Base-by-base conservation (phyloP, 2,888 invertebrate species). In the Cheilosia vernalis region DNA sequence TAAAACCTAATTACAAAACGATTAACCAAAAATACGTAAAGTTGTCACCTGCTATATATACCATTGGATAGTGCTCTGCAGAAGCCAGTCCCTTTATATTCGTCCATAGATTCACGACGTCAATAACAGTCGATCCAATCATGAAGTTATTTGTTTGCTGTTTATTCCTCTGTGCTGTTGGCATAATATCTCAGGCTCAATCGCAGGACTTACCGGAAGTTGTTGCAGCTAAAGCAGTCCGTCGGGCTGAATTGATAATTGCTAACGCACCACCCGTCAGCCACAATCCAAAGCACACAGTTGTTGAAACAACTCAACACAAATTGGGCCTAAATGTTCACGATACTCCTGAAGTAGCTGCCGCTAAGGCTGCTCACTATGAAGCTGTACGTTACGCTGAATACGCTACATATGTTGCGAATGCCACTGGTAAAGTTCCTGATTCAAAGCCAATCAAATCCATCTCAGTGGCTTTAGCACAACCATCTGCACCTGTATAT, bases 161-260 rank as follows among this genome's bases (percentile, higher is more conserved):
- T 17, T 67, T 85, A 15, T 42, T 64, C 1, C 10, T 80, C 2
- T 76, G 72, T n/a, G 51, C 66, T 21, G 1, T 56, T 27, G 61
- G 60, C 19, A 6, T 9, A 30, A 30, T 80, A 1, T 40, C 66
- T 2, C 88, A 88, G 33, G 89, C 89, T 73, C 92, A 91, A 24
- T 92, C 93, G 1, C 90, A 91, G 87, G 93, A 93, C 72, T 92
- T 93, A 7, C 91, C 91, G 30, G 93, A 93, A 88, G 91, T 91
- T 24, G 89, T 89, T 27, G 87, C 90, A 88, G 92, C 92, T 5
- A 90, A 89, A 51, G 92, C 92, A 0, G 87, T 91, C 37, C 89
- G 90, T 4, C 90, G 90, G 63, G 92, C 91, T 0, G 89, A 90
- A 42, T 49, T 88, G n/a, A 87, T 89, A 44, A 89, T 89, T 19